Evolutionary conservation across 2,888 invertebrate genomes (phyloP).

Genomic region (Caenorhabditis sp.): DNA sequence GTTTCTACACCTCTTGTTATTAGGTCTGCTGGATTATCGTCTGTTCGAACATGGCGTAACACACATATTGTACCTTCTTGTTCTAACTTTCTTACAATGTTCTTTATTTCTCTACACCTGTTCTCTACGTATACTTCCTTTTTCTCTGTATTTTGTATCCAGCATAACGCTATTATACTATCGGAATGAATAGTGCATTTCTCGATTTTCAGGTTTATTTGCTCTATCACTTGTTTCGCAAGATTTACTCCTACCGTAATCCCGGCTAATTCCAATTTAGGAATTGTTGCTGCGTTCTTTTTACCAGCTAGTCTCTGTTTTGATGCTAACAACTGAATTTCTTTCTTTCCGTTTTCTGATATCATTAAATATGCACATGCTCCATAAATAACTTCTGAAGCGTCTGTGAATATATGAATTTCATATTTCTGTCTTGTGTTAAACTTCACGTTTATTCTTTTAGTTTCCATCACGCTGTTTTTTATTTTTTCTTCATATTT

Average conservation of each 20-base stretch:
- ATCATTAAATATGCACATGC: slow-evolving; percentile 4
- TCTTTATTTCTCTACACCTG: slow-evolving; percentile 6
- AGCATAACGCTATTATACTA: slow-evolving; percentile 3
- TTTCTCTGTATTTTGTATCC: slow-evolving; percentile 1
- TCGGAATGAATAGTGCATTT: slow-evolving; percentile 5
- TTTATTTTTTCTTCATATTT: neutral
- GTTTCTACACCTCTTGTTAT: slow-evolving; percentile 9
- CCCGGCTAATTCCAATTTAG: slow-evolving; percentile 14
- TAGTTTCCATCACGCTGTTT: neutral
- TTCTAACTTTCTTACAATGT: neutral
- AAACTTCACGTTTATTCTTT: no score
- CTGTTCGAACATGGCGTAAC: slow-evolving; percentile 7
- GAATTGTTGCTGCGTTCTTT: slow-evolving; percentile 4
- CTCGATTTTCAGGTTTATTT: neutral
- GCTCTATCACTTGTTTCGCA: neutral
- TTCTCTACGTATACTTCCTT: slow-evolving; percentile 12
- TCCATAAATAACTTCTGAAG: slow-evolving; percentile 12
- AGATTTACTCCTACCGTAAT: slow-evolving; percentile 1
- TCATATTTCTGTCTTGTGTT: neutral
- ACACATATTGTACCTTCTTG: neutral
- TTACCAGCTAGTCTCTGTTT: slow-evolving; percentile 15
- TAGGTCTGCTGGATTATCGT: slow-evolving; percentile 15
- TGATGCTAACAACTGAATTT: neutral
- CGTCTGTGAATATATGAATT: slow-evolving; percentile 11
- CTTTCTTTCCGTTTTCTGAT: neutral